Percentiles rank a stretch among this genome's conserved stretches.
These are phyloP conservation scores for Ibidorhyncha struthersii DNA, from an alignment of 2,113 vertebrate species.

Conservation along the genomic window DNA sequence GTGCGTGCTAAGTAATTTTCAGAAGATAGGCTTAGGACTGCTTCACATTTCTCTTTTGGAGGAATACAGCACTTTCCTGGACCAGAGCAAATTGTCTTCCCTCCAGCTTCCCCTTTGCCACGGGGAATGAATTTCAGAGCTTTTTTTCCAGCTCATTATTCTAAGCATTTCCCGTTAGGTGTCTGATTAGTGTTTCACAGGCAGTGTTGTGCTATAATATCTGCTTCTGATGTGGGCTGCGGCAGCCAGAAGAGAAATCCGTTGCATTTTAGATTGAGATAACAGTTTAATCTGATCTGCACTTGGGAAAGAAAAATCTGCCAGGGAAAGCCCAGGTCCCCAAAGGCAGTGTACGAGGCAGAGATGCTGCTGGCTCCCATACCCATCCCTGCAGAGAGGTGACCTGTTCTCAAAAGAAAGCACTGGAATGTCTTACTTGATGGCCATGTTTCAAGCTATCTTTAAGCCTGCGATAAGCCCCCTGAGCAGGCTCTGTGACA, in stretches of 20 bases:
- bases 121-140: background rate
- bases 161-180: background rate
- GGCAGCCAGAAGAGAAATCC: background rate
- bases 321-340: background rate
- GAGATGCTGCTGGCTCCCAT: background rate
- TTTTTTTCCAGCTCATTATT: constrained; percentile 13
- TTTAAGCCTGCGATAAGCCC: background rate
- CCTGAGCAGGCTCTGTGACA: background rate
- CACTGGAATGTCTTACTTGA: background rate
- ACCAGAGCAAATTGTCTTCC: background rate
- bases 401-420: background rate
- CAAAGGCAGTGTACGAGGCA: fast-evolving
- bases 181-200: background rate
- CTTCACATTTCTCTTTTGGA: background rate
- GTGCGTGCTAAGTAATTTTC: background rate
- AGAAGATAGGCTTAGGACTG: background rate
- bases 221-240: background rate
- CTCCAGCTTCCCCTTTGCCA: background rate
- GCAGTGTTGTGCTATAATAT: background rate
- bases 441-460: background rate
- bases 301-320: background rate
- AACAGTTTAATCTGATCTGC: background rate
- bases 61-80: background rate
- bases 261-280: background rate
- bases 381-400: background rate